Evolutionary conservation across 1,140 invertebrate species (phyloP).

Genomic region (Lutraria rhynchaena): DNA sequence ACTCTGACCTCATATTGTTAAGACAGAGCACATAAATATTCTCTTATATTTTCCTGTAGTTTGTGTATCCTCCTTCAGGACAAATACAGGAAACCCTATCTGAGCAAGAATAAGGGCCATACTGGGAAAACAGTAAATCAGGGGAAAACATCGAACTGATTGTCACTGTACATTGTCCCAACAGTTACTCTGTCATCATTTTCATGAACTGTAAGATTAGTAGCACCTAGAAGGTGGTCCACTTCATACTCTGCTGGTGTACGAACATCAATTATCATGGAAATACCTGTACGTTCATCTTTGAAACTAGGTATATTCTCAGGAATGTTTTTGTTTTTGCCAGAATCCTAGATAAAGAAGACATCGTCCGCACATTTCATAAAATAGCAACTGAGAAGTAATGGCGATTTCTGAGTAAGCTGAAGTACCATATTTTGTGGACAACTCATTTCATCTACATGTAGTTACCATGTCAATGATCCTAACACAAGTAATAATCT

Average conservation of each 20-base stretch:
- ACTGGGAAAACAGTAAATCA: constrained; percentile 65
- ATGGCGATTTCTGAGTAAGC: not conserved
- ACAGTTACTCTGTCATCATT: constrained; percentile 56
- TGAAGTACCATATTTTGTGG: not conserved
- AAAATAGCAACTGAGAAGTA: not conserved
- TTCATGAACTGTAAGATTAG: constrained; percentile 61
- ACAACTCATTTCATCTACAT: no score
- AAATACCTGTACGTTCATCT: constrained; percentile 14
- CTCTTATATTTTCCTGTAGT: no score
- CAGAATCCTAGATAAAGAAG: not conserved
- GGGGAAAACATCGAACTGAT: constrained; percentile 54
- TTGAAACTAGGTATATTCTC: not conserved
- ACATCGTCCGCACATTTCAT: no score
- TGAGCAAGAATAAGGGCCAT: constrained; percentile 60
- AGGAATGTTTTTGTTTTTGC: constrained; percentile 12
- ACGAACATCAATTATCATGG: constrained; percentile 64
- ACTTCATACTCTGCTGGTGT: constrained; percentile 59
- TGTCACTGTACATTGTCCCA: constrained; percentile 49
- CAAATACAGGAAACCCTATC: constrained; percentile 59
- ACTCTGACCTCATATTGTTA: no score
- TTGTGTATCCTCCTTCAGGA: constrained; percentile 61
- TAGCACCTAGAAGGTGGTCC: constrained; percentile 64
- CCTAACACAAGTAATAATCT: no score
- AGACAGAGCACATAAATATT: no score
- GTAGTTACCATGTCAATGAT: no score